These are phyloP conservation scores for Nymphalis polychloros DNA, from an alignment of 2,888 invertebrate species.

Conservation along the genomic window DNA sequence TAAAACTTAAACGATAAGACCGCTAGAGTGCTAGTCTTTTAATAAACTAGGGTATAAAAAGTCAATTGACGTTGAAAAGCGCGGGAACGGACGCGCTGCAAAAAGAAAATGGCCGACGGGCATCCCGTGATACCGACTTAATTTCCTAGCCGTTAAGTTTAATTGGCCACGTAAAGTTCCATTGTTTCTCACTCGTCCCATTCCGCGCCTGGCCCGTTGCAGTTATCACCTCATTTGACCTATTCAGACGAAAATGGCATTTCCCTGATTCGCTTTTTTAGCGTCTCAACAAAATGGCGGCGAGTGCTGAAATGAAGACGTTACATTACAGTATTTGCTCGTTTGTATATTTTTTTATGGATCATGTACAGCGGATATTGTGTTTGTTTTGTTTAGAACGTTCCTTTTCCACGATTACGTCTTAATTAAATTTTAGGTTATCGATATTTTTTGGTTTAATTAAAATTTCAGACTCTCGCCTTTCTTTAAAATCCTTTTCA, in stretches of 20 bases:
- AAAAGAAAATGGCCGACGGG: conserved; percentile 49
- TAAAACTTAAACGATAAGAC: conserved; percentile 24
- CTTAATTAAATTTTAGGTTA: neutral
- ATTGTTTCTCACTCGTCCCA: conserved; percentile 57
- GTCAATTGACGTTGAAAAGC: conserved; percentile 49
- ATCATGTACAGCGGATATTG: conserved; percentile 25
- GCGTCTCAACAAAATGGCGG: conserved; percentile 36
- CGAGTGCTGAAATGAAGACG: conserved; percentile 32
- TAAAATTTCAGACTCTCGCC: neutral
- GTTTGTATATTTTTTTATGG: conserved; percentile 32
- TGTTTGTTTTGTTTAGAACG: conserved; percentile 24
- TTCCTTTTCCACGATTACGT: conserved; percentile 15
- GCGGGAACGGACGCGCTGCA: conserved; percentile 46
- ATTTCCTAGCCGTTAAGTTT: conserved; percentile 68
- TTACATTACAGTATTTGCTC: conserved; percentile 29
- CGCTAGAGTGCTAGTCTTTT: conserved; percentile 31
- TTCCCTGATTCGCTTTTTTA: conserved; percentile 51
- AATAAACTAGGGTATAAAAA: conserved; percentile 43
- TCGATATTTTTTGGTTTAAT: neutral
- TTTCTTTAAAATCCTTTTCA: no score
- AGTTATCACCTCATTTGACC: conserved; percentile 59
- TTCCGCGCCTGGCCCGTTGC: conserved; percentile 48
- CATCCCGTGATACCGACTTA: conserved; percentile 56
- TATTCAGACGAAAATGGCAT: conserved; percentile 59
- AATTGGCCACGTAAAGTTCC: conserved; percentile 67